Base-by-base conservation (phyloP, 2,797 vertebrate genomes). In the Pangasius mekongensis region DNA sequence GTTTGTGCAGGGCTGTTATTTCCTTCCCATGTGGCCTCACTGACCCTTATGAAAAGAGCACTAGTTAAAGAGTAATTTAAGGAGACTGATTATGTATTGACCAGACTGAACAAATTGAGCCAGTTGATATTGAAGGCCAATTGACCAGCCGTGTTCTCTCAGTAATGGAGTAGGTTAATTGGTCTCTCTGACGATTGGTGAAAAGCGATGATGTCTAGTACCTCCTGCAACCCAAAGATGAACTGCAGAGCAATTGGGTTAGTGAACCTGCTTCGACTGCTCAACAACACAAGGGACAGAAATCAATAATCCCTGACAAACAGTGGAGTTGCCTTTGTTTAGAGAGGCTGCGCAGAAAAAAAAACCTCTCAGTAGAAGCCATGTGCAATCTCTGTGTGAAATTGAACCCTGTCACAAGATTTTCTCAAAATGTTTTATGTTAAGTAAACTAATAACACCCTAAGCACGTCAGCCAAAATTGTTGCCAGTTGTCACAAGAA, bases 391-490 rank as follows among this genome's bases (percentile, higher is more conserved):
- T 87, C 62, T 73, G 52, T 82, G 85, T 22, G 43, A 86, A 86
- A 52, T 0, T 4, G 73, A 89, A 60, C 33, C 20, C 22, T 66
- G 58, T 69, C 87, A 88, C 52, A 82, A 86, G 66, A 90, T 81
- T 88, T 86, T 87, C 80, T 87, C 73, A 58, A 76, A 86, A 81
- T 67, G 66, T n/a, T 43, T 86, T 54, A 39, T 14, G 81, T 87
- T 89, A 86, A 84, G 86, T 86, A 87, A 87, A 88, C 60, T 81
- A 89, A 89, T 89, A 89, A 87, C 84, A 64, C 62, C 36, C 89
- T 62, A 69, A 66, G 87, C 76, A 87, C 81, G 52, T 73, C 74
- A 82, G 39, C 39, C 74, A 78, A 39, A 73, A 82, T 84, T 36
- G 69, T 88, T 89, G 78, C 33, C 83, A 83, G 62, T 82, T 47